These are phyloP conservation scores for Hipparchia semele DNA, from an alignment of 2,888 invertebrate species.

Conservation along the genomic window DNA sequence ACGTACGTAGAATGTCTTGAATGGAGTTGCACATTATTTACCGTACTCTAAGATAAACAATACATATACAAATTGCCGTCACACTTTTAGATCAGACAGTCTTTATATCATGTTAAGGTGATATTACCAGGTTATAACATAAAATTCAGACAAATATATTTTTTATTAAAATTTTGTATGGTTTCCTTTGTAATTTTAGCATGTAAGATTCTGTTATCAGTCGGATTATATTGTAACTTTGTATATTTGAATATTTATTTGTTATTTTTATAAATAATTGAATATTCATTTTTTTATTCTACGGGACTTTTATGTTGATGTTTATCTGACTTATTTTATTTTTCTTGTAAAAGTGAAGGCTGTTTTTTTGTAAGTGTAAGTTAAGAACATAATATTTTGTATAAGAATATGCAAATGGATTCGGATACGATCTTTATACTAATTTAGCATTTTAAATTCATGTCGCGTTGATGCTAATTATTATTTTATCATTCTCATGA, in stretches of 20 bases:
- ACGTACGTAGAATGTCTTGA: too few species aligned
- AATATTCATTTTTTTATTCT: slow-evolving; percentile 7
- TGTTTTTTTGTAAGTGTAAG: not conserved
- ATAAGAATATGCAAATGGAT: slow-evolving; percentile 13
- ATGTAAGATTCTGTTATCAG: slow-evolving; percentile 12
- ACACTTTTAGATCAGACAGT: not conserved
- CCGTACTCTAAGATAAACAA: too few species aligned
- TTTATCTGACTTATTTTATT: slow-evolving; percentile 4
- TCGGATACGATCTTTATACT: slow-evolving; percentile 10
- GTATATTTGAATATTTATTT: slow-evolving; percentile 8
- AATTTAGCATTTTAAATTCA: slow-evolving; percentile 15
- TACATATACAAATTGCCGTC: not conserved
- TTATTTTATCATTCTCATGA: slow-evolving; percentile 3
- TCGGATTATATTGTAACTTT: not conserved
- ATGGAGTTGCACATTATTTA: too few species aligned
- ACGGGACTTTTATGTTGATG: slow-evolving; percentile 3
- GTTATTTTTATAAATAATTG: slow-evolving; percentile 4
- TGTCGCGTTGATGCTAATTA: slow-evolving; percentile 13
- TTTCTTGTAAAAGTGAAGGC: slow-evolving; percentile 1
- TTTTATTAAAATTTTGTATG: too few species aligned
- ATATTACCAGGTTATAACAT: not conserved
- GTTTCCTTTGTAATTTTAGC: not conserved
- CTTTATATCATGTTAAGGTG: not conserved
- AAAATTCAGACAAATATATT: too few species aligned
- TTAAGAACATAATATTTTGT: slow-evolving; percentile 7